Conservation (phyloP, 2,888 invertebrate genomes). For the Dioctria rufipes region DNA sequence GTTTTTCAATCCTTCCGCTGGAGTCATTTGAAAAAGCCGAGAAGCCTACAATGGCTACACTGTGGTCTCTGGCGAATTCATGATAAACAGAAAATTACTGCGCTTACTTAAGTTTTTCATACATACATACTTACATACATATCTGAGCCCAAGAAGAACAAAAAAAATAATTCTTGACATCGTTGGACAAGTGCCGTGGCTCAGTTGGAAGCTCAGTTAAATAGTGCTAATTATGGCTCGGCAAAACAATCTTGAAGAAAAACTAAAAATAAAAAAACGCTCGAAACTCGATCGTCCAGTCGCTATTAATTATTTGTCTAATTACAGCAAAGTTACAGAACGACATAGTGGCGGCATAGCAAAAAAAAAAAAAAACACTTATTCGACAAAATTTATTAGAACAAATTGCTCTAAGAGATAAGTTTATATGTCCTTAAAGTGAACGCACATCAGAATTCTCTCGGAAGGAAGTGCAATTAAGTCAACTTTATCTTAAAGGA, state of each 20-base stretch:
- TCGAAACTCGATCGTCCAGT: background rate
- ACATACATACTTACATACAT: background rate
- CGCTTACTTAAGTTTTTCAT: slow-evolving; percentile 16
- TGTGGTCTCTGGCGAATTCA: slow-evolving; percentile 32
- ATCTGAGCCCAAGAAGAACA: background rate
- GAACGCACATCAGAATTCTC: slow-evolving; percentile 29
- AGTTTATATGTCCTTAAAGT: slow-evolving; percentile 33
- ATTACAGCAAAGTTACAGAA: slow-evolving; percentile 22
- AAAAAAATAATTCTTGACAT: slow-evolving; percentile 36
- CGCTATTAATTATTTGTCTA: slow-evolving; percentile 39
- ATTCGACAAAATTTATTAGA: slow-evolving; percentile 34
- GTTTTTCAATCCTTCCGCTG: background rate
- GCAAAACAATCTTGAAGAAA: background rate
- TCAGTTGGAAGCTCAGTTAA: slow-evolving; percentile 14
- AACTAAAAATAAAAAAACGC: slow-evolving; percentile 21
- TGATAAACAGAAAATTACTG: slow-evolving; percentile 43
- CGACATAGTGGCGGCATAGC: slow-evolving; percentile 9
- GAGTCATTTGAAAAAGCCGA: slow-evolving; percentile 3
- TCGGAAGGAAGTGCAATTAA: slow-evolving; percentile 42
- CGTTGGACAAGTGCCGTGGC: slow-evolving; percentile 17
- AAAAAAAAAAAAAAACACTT: background rate
- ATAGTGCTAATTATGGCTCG: slow-evolving; percentile 44
- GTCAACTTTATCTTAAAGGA: slow-evolving; percentile 15
- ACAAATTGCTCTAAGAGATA: slow-evolving; percentile 22
- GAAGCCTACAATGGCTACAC: background rate